Conservation (phyloP, 2,797 vertebrate genomes). For the Rhinella marina region DNA sequence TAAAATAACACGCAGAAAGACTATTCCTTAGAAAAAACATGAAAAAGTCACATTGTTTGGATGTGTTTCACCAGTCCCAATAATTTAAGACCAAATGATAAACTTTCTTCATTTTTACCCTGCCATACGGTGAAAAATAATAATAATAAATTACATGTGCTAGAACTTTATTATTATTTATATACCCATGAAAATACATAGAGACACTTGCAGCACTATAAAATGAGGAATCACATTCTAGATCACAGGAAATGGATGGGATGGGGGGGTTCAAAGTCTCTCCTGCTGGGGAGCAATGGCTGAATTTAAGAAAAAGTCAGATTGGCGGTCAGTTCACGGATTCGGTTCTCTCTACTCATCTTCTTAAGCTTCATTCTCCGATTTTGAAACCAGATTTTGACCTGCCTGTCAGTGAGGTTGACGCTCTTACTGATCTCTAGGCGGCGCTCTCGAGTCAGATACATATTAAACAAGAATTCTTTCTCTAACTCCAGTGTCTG, state of each 20-base stretch:
- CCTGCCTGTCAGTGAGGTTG: slow-evolving; percentile 99
- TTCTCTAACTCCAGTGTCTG: slow-evolving; percentile 99
- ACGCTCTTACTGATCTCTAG: slow-evolving; percentile 99
- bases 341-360: slow-evolving; percentile 98
- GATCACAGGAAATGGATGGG: slow-evolving; percentile 71
- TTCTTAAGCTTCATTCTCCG: slow-evolving; percentile 99
- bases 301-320: slow-evolving; percentile 94
- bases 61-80: slow-evolving; percentile 76
- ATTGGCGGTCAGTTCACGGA: slow-evolving; percentile 98
- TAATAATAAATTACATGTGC: slow-evolving; percentile 82
- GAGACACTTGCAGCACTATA: slow-evolving; percentile 82
- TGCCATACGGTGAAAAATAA: slow-evolving; percentile 81
- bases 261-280: slow-evolving; percentile 76
- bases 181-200: slow-evolving; percentile 81
- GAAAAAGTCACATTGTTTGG: slow-evolving; percentile 80
- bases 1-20: slow-evolving; percentile 78
- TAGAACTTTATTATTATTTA: slow-evolving; percentile 70
- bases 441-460: slow-evolving; percentile 99
- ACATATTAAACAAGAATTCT: slow-evolving; percentile 99
- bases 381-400: slow-evolving; percentile 99
- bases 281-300: slow-evolving; percentile 72
- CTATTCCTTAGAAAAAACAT: slow-evolving; percentile 76
- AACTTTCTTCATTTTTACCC: slow-evolving; percentile 81
- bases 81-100: slow-evolving; percentile 84
- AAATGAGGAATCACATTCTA: slow-evolving; percentile 80